Conservation (phyloP, 2,113 vertebrate species). For the Crotalus viridis region DNA sequence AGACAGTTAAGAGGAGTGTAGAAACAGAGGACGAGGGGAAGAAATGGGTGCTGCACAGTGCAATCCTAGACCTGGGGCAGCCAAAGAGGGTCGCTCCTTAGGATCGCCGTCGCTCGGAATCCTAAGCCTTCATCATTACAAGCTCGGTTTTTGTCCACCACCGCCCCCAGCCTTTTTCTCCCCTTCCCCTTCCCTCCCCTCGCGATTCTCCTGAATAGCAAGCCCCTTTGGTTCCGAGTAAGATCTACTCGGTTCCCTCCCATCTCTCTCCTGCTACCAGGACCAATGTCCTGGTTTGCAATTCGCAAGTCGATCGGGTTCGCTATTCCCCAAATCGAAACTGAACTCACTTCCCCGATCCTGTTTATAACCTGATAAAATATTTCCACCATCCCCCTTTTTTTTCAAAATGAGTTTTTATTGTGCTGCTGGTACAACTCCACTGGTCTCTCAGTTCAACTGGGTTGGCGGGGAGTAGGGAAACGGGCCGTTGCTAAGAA, state of each 20-base stretch:
- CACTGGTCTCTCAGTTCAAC: neutral
- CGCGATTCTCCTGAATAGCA: no score
- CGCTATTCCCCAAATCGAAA: neutral
- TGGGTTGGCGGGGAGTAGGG: neutral
- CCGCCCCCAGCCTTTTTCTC: neutral
- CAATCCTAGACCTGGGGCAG: neutral
- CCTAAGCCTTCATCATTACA: neutral
- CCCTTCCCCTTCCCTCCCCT: neutral
- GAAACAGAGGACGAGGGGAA: neutral
- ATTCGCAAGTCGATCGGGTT: neutral
- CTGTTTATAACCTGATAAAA: neutral
- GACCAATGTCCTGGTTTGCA: neutral
- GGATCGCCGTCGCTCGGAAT: neutral
- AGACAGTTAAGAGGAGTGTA: neutral
- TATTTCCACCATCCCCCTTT: neutral
- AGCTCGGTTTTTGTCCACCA: neutral
- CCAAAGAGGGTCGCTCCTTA: neutral
- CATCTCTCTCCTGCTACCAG: neutral
- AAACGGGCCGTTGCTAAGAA: neutral
- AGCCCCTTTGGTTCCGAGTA: no score
- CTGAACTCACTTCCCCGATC: neutral
- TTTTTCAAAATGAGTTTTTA: neutral
- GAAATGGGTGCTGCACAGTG: neutral
- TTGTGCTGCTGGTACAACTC: neutral
- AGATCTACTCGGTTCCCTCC: neutral